Base-by-base conservation (phyloP, 2,888 invertebrate genomes). In the Agrenia bidenticulata region DNA sequence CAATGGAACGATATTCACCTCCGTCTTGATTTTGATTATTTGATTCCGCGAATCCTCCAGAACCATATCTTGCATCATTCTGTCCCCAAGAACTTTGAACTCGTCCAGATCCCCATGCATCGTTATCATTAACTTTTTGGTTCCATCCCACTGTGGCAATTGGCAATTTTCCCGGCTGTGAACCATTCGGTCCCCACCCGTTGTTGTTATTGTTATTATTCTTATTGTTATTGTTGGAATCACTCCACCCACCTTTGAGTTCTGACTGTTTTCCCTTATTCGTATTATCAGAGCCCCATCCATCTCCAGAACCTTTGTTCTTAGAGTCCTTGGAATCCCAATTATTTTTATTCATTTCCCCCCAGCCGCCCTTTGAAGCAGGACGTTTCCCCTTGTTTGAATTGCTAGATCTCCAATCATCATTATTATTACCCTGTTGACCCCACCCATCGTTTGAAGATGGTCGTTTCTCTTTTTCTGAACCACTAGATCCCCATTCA, bases 401-500 rank as follows among this genome's bases (percentile, higher is more conserved):
- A 39, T 39, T 39, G 39, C 39, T 39, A 9, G 7, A 51, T 23
- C 24, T 4, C 23, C 24, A 19, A 15, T 51, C 24, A 24, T 51
- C 51, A 7, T 21, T 23, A 51, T 51, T 23, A 23, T 24, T 15
- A 15, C 24, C 17, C 9, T 57, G 5, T 41, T n/a, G n/a, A n/a
- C n/a, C n/a, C n/a, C n/a, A n/a, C n/a, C n/a, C n/a, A n/a, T n/a
- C n/a, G n/a, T n/a, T n/a, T n/a, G n/a, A n/a, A n/a, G n/a, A n/a
- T n/a, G n/a, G n/a, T n/a, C n/a, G n/a, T n/a, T n/a, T n/a, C n/a
- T n/a, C n/a, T n/a, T n/a, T n/a, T n/a, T n/a, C n/a, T n/a, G n/a
- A n/a, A n/a, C n/a, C n/a, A n/a, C n/a, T n/a, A n/a, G n/a, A 23
- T 57, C 21, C 21, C 58, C 54, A 41, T 54, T 41, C 5, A 54